These are phyloP conservation scores for Thunnus albacares DNA, from an alignment of 2,797 vertebrate species.

Conservation along the genomic window DNA sequence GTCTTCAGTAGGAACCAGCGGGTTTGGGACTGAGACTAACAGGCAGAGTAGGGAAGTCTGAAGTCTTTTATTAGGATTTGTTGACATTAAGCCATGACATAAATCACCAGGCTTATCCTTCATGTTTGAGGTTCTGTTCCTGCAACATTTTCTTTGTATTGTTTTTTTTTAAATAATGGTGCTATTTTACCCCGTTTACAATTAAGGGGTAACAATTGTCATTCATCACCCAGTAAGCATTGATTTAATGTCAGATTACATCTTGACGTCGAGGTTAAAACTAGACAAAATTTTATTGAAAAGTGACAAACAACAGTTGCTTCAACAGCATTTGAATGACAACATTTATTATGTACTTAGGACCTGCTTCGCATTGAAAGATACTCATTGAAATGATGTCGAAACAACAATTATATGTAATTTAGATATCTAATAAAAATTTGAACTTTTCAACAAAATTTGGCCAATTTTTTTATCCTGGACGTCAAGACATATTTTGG, in stretches of 20 bases:
- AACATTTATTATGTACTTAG: neutral
- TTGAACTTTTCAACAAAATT: neutral
- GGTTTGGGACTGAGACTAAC: neutral
- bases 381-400: neutral
- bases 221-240: conserved; percentile 3
- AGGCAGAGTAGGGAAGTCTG: neutral
- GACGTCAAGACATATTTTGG: neutral
- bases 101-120: neutral
- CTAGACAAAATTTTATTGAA: neutral
- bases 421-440: neutral
- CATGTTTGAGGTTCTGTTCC: neutral
- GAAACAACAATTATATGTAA: neutral
- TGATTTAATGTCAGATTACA: neutral
- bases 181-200: conserved; percentile 53
- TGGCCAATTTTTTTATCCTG: neutral
- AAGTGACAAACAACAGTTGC: neutral
- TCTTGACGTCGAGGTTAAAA: neutral
- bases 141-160: conserved; percentile 4
- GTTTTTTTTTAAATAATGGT: conserved; percentile 46
- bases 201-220: conserved; percentile 9
- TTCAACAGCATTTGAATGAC: neutral
- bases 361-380: neutral
- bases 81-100: neutral
- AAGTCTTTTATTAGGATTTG: conserved; percentile 8
- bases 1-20: too few species aligned